Percentiles rank a stretch among this genome's conserved stretches.
These are phyloP conservation scores for Pteruthius melanotis DNA, from an alignment of 2,113 vertebrate genomes.

Conservation along the genomic window DNA sequence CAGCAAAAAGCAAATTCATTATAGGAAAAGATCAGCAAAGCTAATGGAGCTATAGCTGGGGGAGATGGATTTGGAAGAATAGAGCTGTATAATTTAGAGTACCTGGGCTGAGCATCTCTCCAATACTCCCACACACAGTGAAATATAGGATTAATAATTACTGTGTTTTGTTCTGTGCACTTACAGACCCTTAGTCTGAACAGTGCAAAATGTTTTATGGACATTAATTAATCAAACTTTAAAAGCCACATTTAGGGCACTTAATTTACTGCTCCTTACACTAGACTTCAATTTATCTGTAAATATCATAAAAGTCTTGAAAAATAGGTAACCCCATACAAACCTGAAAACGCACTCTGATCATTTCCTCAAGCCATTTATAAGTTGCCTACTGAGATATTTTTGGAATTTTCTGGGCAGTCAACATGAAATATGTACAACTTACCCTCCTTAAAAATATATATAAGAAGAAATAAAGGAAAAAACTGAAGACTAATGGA, in stretches of 20 bases:
- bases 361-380: not conserved
- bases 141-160: not conserved
- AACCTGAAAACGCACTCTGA: not conserved
- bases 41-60: not conserved
- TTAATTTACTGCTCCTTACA: not conserved
- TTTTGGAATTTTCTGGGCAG: not conserved
- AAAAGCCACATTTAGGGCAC: not conserved
- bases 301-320: not conserved
- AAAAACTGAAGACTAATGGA: not conserved
- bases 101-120: not conserved
- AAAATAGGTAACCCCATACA: not conserved
- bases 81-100: not conserved
- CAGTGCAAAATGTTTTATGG: not conserved
- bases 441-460: not conserved
- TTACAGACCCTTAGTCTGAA: not conserved
- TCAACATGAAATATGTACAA: not conserved
- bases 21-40: not conserved
- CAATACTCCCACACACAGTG: not conserved
- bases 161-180: not conserved
- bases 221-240: conserved; percentile 23
- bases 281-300: not conserved
- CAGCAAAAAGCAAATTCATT: not conserved
- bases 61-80: not conserved
- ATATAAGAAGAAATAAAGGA: not conserved
- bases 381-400: not conserved